phyloP scores from a whole-genome alignment of 1,140 invertebrate species.

The Linepithema humile region DNA sequence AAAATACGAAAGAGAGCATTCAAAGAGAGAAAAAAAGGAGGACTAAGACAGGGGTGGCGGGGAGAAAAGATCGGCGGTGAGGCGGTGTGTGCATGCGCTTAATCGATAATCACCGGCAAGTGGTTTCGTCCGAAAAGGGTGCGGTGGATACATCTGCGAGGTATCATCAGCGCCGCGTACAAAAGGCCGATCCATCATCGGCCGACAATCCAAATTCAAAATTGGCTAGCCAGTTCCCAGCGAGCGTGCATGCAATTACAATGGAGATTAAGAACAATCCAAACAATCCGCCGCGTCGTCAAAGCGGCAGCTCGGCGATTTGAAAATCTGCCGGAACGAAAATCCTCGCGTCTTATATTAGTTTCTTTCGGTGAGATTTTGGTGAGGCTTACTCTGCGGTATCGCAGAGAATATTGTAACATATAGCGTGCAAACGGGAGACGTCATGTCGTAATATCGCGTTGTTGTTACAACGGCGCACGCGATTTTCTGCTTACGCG shows the following conservation, averaged over 20 bases:
- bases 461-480: conserved; percentile 21
- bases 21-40: conserved; percentile 30
- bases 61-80: conserved; percentile 42
- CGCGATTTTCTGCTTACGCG: conserved; percentile 60
- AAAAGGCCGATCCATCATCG: conserved; percentile 80
- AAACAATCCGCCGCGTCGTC: conserved; percentile 66
- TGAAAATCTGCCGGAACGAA: background rate
- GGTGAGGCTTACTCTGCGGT: background rate
- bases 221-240: conserved; percentile 69
- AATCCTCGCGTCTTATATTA: background rate
- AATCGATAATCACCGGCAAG: conserved; percentile 79
- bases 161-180: conserved; percentile 77
- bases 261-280: conserved; percentile 74
- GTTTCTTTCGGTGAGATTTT: background rate
- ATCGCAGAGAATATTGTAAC: background rate
- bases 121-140: conserved; percentile 73
- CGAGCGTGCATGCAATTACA: conserved; percentile 74
- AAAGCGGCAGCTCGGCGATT: background rate
- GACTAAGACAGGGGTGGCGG: conserved; percentile 28
- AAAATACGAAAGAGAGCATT: conserved; percentile 11
- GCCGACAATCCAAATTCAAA: conserved; percentile 76
- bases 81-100: conserved; percentile 71
- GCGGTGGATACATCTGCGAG: conserved; percentile 78
- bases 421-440: background rate
- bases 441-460: conserved; percentile 13